phyloP scores from a whole-genome alignment of 2,797 vertebrate genomes.

The Oophaga sylvatica region DNA sequence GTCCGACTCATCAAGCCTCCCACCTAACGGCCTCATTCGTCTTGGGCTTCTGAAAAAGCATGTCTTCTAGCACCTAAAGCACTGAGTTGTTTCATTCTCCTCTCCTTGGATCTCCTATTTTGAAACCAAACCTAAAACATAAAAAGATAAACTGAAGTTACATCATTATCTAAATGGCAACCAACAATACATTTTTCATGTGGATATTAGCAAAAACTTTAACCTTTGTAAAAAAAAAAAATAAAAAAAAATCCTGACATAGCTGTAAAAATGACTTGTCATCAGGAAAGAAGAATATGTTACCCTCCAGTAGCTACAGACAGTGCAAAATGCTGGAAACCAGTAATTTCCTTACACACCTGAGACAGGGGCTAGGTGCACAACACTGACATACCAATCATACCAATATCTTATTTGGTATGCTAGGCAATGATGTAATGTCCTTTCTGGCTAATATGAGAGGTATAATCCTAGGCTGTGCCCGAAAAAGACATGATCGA shows the following conservation, averaged over 20 bases:
- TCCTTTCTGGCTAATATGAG: not conserved
- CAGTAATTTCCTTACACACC: not conserved
- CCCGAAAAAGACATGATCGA: not conserved
- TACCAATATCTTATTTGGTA: not conserved
- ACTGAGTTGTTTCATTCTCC: conserved; percentile 95
- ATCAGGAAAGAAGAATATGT: not conserved
- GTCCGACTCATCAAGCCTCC: conserved; percentile 84
- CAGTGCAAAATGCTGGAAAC: not conserved
- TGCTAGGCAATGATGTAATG: not conserved
- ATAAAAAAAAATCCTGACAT: not conserved
- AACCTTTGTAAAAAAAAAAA: not conserved
- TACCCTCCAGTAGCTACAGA: not conserved
- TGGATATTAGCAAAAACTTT: not conserved
- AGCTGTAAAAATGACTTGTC: not conserved
- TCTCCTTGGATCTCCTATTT: conserved; percentile 93
- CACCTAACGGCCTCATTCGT: conserved; percentile 87
- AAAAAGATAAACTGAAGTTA: not conserved
- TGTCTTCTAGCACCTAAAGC: conserved; percentile 87
- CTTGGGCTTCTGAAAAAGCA: conserved; percentile 92
- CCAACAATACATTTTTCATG: too few relatives aligned
- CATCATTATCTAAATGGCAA: not conserved
- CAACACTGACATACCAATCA: not conserved
- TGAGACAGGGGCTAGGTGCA: not conserved
- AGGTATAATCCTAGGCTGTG: not conserved
- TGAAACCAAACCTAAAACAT: conserved; percentile 93